Base-by-base conservation (phyloP, 2,888 invertebrate species). In the Anthoptus insignis region DNA sequence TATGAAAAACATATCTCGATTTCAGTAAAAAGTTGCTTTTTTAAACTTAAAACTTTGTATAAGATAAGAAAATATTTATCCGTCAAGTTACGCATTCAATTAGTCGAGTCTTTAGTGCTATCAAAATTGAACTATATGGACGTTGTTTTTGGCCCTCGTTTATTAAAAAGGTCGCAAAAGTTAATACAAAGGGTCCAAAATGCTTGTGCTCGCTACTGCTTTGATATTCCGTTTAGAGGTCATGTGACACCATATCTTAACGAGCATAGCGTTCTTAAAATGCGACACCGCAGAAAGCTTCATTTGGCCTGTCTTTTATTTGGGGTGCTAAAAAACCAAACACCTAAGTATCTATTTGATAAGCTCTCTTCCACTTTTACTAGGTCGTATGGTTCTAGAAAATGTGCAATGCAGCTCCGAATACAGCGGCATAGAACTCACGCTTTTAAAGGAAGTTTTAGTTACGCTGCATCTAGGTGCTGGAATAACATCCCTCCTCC, bases 401-500 rank as follows among this genome's bases (percentile, higher is more conserved):
- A 32, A 11, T 32, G 32, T 32, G 6, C 32, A n/a, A n/a, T n/a
- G n/a, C 32, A 7, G 11, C 32, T 32, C 2, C 6, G 9, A 9
- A 32, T 32, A 9, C 32, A 32, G 11, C 32, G 32, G 2, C 47
- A 47, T 22, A 47, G n/a, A 47, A 22, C 47, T 13, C 22, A 22
- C 13, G 47, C 47, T 22, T 47, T 47, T 5, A 21, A 24, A 47
- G 47, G 47, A 13, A 22, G 13, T 22, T 47, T 47, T 13, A 22
- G 47, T 11, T 47, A 47, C 21, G 47, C 47, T 21, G 19, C 47
- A 11, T 47, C 47, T 9, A 47, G 21, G 19, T 45, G 45, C 19
- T 45, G 45, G 45, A 45, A 45, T 9, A 45, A 45, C 5, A 45
- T 45, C 45, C 45, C 45, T 45, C 45, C 45, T 9, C 45, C 45